phyloP scores from a whole-genome alignment of 2,888 invertebrate genomes.

The Anorthoa munda region DNA sequence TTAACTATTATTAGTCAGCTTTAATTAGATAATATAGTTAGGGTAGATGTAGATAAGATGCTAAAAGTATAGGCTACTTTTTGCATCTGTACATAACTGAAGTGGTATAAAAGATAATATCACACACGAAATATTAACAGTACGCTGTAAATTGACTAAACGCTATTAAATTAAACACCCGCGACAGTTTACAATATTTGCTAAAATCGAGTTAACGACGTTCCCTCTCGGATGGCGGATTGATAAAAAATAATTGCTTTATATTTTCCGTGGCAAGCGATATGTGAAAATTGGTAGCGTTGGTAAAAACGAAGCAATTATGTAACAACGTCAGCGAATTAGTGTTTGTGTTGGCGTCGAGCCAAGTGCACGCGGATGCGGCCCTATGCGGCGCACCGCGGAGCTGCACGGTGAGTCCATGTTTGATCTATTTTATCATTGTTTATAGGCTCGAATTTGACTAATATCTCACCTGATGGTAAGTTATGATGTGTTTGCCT shows the following conservation, averaged over 20 bases:
- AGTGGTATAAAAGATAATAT: slow-evolving; percentile 10
- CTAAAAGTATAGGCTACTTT: neutral
- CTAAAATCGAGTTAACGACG: slow-evolving; percentile 43
- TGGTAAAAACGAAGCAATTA: slow-evolving; percentile 87
- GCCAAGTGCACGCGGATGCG: slow-evolving; percentile 81
- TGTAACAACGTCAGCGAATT: slow-evolving; percentile 87
- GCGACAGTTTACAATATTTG: slow-evolving; percentile 28
- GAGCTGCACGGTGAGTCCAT: slow-evolving; percentile 26
- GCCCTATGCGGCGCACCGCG: slow-evolving; percentile 57
- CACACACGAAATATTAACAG: neutral
- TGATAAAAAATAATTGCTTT: slow-evolving; percentile 62
- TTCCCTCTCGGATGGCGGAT: slow-evolving; percentile 31
- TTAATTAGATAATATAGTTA: neutral
- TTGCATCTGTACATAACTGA: neutral
- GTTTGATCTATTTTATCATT: slow-evolving; percentile 32
- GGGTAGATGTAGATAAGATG: neutral
- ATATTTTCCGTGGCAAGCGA: slow-evolving; percentile 60
- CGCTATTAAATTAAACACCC: slow-evolving; percentile 24
- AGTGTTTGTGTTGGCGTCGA: slow-evolving; percentile 83
- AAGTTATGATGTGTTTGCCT: too few species aligned
- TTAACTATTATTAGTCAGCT: too few species aligned
- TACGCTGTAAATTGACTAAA: slow-evolving; percentile 13
- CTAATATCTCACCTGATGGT: too few species aligned
- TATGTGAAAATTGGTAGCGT: slow-evolving; percentile 68
- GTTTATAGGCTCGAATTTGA: too few species aligned